Conservation (phyloP, 2,797 vertebrate species). For the Micropoecilia bifurca region DNA sequence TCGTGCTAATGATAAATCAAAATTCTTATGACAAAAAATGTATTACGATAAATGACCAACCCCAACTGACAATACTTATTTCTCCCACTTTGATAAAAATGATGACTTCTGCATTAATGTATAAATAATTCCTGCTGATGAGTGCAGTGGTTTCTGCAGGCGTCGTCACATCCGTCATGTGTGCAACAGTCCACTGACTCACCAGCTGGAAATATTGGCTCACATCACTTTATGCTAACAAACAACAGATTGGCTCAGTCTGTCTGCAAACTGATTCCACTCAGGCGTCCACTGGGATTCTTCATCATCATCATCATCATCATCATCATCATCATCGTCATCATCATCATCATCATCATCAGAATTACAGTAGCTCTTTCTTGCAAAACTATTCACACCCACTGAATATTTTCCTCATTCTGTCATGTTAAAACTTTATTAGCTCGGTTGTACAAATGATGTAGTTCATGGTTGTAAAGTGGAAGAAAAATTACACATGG, state of each 20-base stretch:
- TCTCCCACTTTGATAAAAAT: neutral
- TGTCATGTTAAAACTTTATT: neutral
- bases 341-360: neutral
- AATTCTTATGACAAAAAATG: no score
- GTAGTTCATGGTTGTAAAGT: neutral
- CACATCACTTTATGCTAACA: constrained; percentile 4
- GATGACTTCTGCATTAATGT: neutral
- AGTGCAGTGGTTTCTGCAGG: constrained; percentile 1
- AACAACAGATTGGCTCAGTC: constrained; percentile 27
- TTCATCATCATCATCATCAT: constrained; percentile 12
- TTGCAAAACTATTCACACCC: neutral
- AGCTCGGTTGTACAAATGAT: neutral
- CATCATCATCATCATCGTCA: constrained; percentile 9
- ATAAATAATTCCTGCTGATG: neutral
- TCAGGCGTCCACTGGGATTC: constrained; percentile 16
- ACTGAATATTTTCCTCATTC: neutral
- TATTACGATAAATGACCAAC: no score
- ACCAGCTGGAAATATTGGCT: constrained; percentile 32
- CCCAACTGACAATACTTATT: neutral
- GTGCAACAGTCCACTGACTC: constrained; percentile 42
- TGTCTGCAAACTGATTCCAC: constrained; percentile 8
- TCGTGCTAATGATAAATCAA: no score
- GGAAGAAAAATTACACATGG: neutral
- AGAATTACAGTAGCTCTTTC: neutral
- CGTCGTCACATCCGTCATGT: constrained; percentile 5